Percentiles rank a stretch among this genome's conserved stretches.
phyloP scores from a whole-genome alignment of 2,113 vertebrate genomes.

The Phasianus colchicus region DNA sequence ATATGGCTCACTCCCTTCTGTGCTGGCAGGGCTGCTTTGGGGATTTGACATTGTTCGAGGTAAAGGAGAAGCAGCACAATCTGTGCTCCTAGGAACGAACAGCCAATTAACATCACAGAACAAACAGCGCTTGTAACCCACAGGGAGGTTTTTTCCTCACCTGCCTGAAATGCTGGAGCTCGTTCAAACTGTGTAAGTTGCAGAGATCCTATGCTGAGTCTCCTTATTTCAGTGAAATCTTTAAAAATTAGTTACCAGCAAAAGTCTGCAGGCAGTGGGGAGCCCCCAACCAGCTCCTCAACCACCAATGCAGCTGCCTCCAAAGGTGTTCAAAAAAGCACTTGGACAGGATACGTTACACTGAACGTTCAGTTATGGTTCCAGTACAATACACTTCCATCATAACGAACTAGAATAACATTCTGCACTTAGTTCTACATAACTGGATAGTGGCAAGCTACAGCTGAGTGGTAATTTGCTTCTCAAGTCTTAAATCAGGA shows the following conservation, averaged over 20 bases:
- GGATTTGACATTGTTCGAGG: conserved; percentile 62
- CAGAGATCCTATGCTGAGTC: not conserved
- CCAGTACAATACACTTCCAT: conserved; percentile 6
- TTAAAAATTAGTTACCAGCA: not conserved
- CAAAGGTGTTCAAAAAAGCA: not conserved
- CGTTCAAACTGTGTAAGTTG: not conserved
- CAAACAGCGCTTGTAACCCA: conserved; percentile 44
- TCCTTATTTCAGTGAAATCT: not conserved
- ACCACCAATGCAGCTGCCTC: not conserved
- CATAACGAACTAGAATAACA: conserved; percentile 1
- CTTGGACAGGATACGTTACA: not conserved
- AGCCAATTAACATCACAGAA: conserved; percentile 26
- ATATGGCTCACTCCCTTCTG: conserved; percentile 42
- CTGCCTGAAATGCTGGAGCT: not conserved
- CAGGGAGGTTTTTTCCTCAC: conserved; percentile 2
- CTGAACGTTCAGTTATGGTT: not conserved
- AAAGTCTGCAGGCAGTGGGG: not conserved
- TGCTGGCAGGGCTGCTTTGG: conserved; percentile 34
- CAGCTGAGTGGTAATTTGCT: conserved; percentile 15
- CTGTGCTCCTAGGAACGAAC: conserved; percentile 30
- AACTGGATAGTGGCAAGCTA: not conserved
- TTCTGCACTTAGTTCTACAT: conserved; percentile 1
- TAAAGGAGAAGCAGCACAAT: conserved; percentile 20
- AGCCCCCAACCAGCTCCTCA: not conserved
- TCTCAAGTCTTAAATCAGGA: conserved; percentile 29